Base-by-base conservation (phyloP, 1,140 invertebrate species). In the Globodera rostochiensis region DNA sequence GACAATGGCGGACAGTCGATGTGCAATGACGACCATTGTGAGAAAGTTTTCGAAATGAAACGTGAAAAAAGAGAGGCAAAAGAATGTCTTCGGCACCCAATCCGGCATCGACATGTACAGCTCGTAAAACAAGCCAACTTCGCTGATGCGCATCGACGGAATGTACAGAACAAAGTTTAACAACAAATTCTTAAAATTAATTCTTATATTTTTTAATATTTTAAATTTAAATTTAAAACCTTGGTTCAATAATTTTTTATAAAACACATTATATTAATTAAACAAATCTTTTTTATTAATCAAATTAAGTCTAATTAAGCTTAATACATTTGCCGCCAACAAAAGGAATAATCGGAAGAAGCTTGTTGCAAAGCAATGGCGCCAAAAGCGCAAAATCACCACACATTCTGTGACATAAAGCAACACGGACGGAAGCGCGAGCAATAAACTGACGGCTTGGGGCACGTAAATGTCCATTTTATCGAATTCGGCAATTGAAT, bases 1-100 rank as follows among this genome's bases (percentile, higher is more conserved):
- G 4, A 67, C n/a, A 45, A 77, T 77, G 67, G 67, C 75, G 67
- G 57, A 47, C 67, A 77, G 67, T 21, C 75, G 75, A 77, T 77
- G 75, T 11, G 47, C 60, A 45, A 77, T 60, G 5, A 67, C 60
- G 47, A 19, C 47, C 25, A 64, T 60, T 53, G 75, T 77, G n/a
- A 77, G 60, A 25, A 77, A 47, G 47, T 77, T 77, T 45, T 77
- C 75, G n/a, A 45, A 77, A 64, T 77, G 75, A 64, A 66, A 77
- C 13, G 60, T 77, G 47, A 66, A 77, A 19, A 46, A 77, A 11
- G 67, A 66, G 13, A 64, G 4, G 19, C 25, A 67, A 45, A 60
- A 45, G 67, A 77, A 67, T 25, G 57, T 53, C 60, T 60, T 64
- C 1, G 75, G 50, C 7, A 60, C 75, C 75, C 75, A 77, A 53